Percentiles rank a stretch among this genome's conserved stretches.
These are phyloP conservation scores for Drosophila trichaetosa DNA, from an alignment of 2,888 invertebrate genomes.

Conservation along the genomic window DNA sequence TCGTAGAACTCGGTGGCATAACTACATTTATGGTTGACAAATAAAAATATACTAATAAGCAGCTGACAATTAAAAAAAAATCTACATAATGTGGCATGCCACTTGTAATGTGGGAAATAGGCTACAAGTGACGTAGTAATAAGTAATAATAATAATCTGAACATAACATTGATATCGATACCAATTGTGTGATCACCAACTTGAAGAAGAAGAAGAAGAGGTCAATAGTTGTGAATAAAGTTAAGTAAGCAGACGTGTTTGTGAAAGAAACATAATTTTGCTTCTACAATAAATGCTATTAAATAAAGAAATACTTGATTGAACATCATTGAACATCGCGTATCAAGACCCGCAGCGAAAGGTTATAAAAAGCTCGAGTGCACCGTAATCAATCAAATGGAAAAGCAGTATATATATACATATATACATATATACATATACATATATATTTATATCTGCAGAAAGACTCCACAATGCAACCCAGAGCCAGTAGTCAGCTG, in stretches of 20 bases:
- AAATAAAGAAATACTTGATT: slow-evolving; percentile 2
- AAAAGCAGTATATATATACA: slow-evolving; percentile 51
- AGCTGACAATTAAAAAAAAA: not conserved
- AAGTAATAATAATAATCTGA: no score
- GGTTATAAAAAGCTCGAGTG: slow-evolving; percentile 3
- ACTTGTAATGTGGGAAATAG: no score
- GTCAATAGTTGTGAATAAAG: no score
- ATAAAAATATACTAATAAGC: slow-evolving; percentile 17
- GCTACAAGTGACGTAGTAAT: not conserved
- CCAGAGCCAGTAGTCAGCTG: slow-evolving; percentile 20
- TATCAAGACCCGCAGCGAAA: not conserved
- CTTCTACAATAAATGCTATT: not conserved
- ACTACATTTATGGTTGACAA: slow-evolving; percentile 32
- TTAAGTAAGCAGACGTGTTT: not conserved
- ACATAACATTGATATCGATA: not conserved
- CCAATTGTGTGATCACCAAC: no score
- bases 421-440: not conserved
- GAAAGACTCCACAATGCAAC: slow-evolving; percentile 51
- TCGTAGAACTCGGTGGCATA: slow-evolving; percentile 1
- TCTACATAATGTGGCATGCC: not conserved
- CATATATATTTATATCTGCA: slow-evolving; percentile 44
- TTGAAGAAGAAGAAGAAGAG: no score
- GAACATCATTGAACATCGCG: not conserved
- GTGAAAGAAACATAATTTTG: not conserved
- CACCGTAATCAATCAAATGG: slow-evolving; percentile 59